These are phyloP conservation scores for Triplophysa tibetana DNA, from an alignment of 2,113 vertebrate species.

Conservation along the genomic window DNA sequence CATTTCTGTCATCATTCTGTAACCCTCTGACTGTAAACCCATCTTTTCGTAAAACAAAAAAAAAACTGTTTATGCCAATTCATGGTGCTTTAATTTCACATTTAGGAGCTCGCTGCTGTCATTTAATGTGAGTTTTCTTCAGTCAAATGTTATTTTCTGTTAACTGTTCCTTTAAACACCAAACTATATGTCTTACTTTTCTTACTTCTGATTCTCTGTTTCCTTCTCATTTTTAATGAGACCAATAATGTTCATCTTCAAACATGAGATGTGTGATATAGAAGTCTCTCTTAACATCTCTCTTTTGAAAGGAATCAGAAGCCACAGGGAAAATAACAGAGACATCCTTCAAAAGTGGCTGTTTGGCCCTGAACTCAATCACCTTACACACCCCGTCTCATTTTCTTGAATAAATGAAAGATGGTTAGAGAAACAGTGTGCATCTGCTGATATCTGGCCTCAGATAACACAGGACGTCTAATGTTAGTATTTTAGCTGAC, in stretches of 20 bases:
- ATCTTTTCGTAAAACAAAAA: no score
- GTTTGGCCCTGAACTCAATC: neutral
- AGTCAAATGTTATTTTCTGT: no score
- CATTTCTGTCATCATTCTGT: no score
- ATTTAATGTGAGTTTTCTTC: no score
- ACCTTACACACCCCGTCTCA: neutral
- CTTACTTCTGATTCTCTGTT: no score
- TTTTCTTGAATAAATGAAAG: neutral
- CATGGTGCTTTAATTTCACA: no score
- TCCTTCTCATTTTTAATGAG: no score
- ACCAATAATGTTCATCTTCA: neutral
- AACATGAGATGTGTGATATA: neutral
- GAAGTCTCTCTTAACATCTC: neutral
- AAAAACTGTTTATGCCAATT: no score
- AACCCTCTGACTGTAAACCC: no score
- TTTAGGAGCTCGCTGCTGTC: no score
- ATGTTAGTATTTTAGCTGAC: neutral
- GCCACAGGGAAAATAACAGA: neutral
- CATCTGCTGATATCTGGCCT: neutral
- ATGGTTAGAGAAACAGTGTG: neutral
- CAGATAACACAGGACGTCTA: neutral
- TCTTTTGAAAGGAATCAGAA: slow-evolving; percentile 10
- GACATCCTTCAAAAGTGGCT: neutral
- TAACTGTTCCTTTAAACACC: no score
- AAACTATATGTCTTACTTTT: no score